Conservation (phyloP, 2,113 vertebrate genomes). For the Eptesicus fuscus region DNA sequence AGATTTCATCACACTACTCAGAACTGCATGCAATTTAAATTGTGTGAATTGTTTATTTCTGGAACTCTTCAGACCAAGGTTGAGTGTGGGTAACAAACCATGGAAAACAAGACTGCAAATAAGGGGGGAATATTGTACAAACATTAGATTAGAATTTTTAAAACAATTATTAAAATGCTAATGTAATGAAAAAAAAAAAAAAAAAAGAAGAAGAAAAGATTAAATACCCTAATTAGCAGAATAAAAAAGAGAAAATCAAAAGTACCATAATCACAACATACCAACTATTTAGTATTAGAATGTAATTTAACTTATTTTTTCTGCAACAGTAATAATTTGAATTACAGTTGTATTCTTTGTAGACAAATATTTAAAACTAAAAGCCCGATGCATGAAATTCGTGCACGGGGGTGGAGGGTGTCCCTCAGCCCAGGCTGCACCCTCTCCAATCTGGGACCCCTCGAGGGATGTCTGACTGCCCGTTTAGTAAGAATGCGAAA, state of each 20-base stretch:
- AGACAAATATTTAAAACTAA: background rate
- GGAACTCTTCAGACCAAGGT: background rate
- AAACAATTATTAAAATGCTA: constrained; percentile 12
- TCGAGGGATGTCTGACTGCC: too few species aligned
- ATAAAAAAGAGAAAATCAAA: background rate
- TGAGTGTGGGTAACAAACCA: background rate
- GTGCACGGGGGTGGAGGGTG: too few species aligned
- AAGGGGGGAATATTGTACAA: background rate
- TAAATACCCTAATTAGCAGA: constrained; percentile 1
- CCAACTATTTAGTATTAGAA: background rate
- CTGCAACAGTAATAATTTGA: background rate
- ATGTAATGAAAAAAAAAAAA: background rate
- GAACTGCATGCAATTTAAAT: background rate
- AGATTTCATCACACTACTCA: background rate
- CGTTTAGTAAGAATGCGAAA: background rate
- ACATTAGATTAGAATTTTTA: background rate
- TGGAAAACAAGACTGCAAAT: background rate
- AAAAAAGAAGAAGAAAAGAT: background rate
- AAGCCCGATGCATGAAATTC: too few species aligned
- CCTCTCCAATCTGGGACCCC: too few species aligned
- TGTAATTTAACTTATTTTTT: background rate
- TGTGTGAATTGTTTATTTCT: background rate
- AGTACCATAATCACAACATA: background rate
- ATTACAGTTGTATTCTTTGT: background rate
- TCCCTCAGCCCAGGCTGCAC: too few species aligned